phyloP scores from a whole-genome alignment of 2,113 vertebrate species.

The Muntiacus muntjak region DNA sequence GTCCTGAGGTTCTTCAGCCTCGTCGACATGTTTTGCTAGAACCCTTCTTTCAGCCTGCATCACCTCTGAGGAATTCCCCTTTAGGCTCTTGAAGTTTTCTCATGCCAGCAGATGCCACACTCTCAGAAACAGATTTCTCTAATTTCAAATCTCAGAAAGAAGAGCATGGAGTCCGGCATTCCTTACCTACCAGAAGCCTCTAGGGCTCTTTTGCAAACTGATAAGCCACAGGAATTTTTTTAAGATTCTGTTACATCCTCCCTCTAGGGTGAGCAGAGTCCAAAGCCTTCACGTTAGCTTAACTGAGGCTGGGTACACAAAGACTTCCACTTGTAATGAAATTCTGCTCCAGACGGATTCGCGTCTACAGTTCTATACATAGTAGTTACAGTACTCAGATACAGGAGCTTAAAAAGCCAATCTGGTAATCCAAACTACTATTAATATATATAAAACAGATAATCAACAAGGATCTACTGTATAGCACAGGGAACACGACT shows the following conservation, averaged over 20 bases:
- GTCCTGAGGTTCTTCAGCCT: neutral
- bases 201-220: neutral
- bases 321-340: neutral
- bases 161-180: neutral
- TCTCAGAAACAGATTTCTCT: conserved; percentile 8
- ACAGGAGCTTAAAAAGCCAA: neutral
- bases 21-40: neutral
- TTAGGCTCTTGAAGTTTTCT: neutral
- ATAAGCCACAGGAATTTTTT: neutral
- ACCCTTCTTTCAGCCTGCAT: neutral
- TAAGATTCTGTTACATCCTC: neutral
- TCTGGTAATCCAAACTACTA: neutral
- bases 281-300: neutral
- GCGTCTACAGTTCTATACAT: neutral
- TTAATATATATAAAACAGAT: neutral
- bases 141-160: neutral
- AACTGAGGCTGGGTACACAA: neutral
- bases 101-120: neutral
- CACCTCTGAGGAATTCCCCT: neutral
- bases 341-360: neutral
- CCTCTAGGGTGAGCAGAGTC: neutral
- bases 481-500: neutral
- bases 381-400: neutral
- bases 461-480: neutral
- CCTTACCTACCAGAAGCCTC: neutral